phyloP scores from a whole-genome alignment of 2,888 invertebrate species.

The Onchidella celtica region DNA sequence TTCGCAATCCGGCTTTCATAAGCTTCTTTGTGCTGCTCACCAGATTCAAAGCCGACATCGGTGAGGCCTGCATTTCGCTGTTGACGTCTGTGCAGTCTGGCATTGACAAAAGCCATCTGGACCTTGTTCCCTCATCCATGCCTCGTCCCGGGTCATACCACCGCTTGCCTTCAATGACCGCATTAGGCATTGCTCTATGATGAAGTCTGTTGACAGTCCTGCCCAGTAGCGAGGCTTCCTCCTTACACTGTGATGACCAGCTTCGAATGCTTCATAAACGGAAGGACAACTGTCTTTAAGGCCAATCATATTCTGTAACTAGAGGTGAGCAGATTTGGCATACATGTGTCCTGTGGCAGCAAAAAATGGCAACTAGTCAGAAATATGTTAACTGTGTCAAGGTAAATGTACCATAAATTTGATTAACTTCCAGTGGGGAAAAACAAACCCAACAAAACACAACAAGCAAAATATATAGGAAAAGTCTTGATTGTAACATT shows the following conservation, averaged over 20 bases:
- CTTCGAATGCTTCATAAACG: neutral
- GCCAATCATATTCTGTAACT: neutral
- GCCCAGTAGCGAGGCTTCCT: constrained; percentile 42
- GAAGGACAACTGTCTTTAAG: neutral
- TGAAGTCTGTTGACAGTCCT: constrained; percentile 29
- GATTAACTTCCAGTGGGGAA: too few species aligned
- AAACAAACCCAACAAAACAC: too few species aligned
- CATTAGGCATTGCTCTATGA: constrained; percentile 49
- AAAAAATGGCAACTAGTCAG: neutral
- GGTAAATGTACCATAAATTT: too few species aligned
- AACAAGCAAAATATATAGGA: too few species aligned
- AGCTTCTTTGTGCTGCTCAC: constrained; percentile 26
- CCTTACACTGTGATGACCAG: constrained; percentile 50
- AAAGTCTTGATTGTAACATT: too few species aligned
- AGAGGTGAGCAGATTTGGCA: neutral
- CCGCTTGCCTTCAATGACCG: constrained; percentile 51
- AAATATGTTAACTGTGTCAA: too few species aligned
- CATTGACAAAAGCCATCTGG: constrained; percentile 33
- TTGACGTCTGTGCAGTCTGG: constrained; percentile 39
- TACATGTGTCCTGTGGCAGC: neutral
- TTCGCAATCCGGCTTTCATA: neutral
- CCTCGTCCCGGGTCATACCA: constrained; percentile 31
- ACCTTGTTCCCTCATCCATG: constrained; percentile 13
- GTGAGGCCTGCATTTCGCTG: constrained; percentile 31
- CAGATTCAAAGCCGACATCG: neutral